Base-by-base conservation (phyloP, 2,888 invertebrate genomes). In the Psylliodes chrysocephalus region DNA sequence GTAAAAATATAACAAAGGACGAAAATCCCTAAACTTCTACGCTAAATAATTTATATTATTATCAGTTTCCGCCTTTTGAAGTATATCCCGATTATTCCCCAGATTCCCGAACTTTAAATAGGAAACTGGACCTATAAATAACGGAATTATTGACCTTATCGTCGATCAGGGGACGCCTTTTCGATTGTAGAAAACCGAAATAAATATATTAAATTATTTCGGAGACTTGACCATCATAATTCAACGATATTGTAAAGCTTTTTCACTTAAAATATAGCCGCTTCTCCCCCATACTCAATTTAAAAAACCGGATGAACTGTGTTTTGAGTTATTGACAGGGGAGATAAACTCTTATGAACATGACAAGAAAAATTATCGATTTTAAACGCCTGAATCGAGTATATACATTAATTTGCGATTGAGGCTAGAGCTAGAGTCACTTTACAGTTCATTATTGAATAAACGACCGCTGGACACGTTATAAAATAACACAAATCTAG, bases 161-260 rank as follows among this genome's bases (percentile, higher is more conserved):
- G 65, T 19, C 5, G 38, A 51, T 12, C 47, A n/a, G 46, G 57
- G 64, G 60, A 63, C 59, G 55, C 57, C n/a, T 35, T 51, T 55
- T 46, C 46, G 10, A 12, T 40, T 40, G 12, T 12, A 10, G 40
- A 44, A 44, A 17, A 44, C 61, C 28, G 38, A 35, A 62, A 42
- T 59, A 68, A 65, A 67, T 69, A 69, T 61, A 69, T 71, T 69
- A 69, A 73, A 70, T 71, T 71, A 71, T 67, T 70, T 67, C 68
- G 66, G 56, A 56, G 60, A 64, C 64, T 69, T 65, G 61, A 69
- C 66, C 69, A 68, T 71, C 69, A 73, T 71, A 73, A 72, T 68
- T 71, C 69, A 66, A n/a, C 57, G 66, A 65, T 66, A 69, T 70
- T 69, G 66, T 67, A 67, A 66, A 68, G 68, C 68, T 64, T 69